Conservation (phyloP, 2,113 vertebrate genomes). For the Charina bottae region DNA sequence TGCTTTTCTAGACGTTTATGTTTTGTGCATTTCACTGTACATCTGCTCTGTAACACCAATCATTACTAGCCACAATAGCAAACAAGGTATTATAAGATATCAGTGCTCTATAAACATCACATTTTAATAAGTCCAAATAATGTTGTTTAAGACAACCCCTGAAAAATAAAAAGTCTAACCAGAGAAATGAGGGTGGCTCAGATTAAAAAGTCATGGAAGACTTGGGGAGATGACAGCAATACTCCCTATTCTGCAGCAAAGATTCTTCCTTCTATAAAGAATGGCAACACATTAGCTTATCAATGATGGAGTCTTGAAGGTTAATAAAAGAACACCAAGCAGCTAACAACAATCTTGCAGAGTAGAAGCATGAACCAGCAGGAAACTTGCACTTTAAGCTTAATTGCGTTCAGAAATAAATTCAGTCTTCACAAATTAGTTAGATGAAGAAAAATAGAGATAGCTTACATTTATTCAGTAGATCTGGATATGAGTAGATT, state of each 20-base stretch:
- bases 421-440: too few relatives aligned
- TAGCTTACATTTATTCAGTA: too few relatives aligned
- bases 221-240: neutral
- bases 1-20: neutral
- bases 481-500: too few relatives aligned
- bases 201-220: neutral
- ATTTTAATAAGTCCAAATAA: neutral
- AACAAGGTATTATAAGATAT: neutral
- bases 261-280: neutral
- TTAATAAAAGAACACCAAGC: too few relatives aligned
- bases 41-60: neutral
- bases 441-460: too few relatives aligned
- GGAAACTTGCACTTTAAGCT: too few relatives aligned
- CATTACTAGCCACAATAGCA: neutral
- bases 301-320: too few relatives aligned
- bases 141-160: neutral
- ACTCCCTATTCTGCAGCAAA: neutral
- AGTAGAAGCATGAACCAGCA: too few relatives aligned
- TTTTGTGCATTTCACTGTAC: neutral
- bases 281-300: neutral
- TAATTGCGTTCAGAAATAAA: too few relatives aligned
- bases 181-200: neutral
- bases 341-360: too few relatives aligned
- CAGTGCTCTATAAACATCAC: neutral
- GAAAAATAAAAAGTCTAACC: neutral